These are phyloP conservation scores for Vesta saturnalis DNA, from an alignment of 2,888 invertebrate species.

Conservation along the genomic window DNA sequence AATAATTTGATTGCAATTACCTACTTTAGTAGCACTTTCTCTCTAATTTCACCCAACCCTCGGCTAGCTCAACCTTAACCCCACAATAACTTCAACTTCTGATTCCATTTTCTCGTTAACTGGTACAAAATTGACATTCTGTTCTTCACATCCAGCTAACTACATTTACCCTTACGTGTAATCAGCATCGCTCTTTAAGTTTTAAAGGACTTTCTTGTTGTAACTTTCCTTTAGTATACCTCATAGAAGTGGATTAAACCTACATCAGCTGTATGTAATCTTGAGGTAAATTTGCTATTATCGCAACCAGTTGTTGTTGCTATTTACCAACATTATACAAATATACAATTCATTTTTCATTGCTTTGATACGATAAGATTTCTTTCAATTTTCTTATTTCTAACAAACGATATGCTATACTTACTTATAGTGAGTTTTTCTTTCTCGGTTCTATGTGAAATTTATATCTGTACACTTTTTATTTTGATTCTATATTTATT, in stretches of 20 bases:
- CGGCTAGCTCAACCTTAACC: slow-evolving; percentile 26
- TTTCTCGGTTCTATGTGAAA: not conserved
- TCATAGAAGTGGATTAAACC: not conserved
- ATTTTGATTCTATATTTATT: slow-evolving; percentile 1
- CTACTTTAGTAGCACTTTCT: slow-evolving; percentile 23
- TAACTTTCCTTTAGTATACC: not conserved
- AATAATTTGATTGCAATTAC: slow-evolving; percentile 32
- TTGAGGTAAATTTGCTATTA: too few species aligned
- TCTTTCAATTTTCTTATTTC: not conserved
- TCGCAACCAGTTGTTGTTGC: too few species aligned
- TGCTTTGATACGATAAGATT: too few species aligned
- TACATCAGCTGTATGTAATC: not conserved
- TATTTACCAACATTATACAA: not conserved
- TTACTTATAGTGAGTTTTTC: not conserved
- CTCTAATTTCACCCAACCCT: slow-evolving; percentile 22
- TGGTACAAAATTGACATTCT: slow-evolving; percentile 28
- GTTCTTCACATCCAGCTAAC: slow-evolving; percentile 22
- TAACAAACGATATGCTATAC: not conserved
- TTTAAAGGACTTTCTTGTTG: slow-evolving; percentile 4
- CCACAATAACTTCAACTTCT: slow-evolving; percentile 32
- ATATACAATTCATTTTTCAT: not conserved
- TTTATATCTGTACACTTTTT: slow-evolving; percentile 1
- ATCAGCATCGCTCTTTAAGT: slow-evolving; percentile 10
- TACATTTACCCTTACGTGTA: slow-evolving; percentile 14
- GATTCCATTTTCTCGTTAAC: slow-evolving; percentile 30